Conservation (phyloP, 2,888 invertebrate genomes). For the Drosophila testacea region DNA sequence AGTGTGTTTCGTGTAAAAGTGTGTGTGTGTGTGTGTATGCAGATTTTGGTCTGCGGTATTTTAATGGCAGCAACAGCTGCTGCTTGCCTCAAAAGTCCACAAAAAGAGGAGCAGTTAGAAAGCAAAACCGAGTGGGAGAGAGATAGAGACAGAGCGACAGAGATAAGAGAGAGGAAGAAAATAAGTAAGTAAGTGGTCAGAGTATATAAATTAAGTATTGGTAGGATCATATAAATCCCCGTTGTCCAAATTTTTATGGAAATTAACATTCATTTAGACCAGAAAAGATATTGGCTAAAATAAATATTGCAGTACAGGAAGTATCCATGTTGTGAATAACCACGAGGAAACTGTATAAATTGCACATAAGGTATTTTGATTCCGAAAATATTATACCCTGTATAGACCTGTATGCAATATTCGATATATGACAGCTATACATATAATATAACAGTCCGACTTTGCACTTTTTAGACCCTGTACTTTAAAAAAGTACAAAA, state of each 20-base stretch:
- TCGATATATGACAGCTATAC: too few species aligned
- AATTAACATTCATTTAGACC: neutral
- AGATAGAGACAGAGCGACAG: neutral
- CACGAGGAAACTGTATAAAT: too few species aligned
- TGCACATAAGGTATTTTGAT: too few species aligned
- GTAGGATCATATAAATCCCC: neutral
- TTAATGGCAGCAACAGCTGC: conserved; percentile 47
- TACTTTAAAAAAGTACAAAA: too few species aligned
- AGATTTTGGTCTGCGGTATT: conserved; percentile 35
- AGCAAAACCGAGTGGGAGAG: neutral
- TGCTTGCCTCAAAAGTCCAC: neutral
- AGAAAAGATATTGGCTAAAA: too few species aligned
- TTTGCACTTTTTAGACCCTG: too few species aligned
- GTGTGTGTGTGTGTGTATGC: conserved; percentile 13
- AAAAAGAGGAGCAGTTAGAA: neutral
- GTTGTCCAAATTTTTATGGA: neutral
- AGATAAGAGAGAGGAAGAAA: neutral
- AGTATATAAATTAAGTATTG: neutral
- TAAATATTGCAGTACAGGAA: too few species aligned
- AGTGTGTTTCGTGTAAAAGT: neutral
- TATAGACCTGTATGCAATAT: too few species aligned
- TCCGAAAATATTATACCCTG: too few species aligned
- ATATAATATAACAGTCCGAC: too few species aligned
- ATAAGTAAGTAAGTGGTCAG: neutral
- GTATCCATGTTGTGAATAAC: too few species aligned